Base-by-base conservation (phyloP, 2,113 vertebrate genomes). In the Lamprologus callipterus region DNA sequence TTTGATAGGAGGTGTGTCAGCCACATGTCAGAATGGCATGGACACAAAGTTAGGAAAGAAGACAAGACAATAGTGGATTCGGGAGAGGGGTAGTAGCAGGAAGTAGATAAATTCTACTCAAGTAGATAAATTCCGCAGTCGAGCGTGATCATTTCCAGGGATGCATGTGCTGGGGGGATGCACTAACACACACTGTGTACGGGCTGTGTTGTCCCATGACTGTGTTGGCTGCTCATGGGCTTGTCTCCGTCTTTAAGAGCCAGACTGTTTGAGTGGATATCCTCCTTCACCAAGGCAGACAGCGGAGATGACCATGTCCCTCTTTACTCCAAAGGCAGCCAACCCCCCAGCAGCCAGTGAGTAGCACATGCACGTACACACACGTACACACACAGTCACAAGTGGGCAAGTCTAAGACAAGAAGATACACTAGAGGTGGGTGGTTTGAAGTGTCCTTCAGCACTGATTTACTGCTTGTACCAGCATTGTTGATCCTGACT, bases 261-360 rank as follows among this genome's bases (percentile, higher is more conserved):
- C 93, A 93, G 97, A 96, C 96, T 97, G 93, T 97, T 97, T 93
- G 97, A 97, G 91, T 97, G 97, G 96, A 97, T 97, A 94, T 97
- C 96, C 85, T 97, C 96, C 94, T 97, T 97, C 96, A 96, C 94
- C 95, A 97, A 97, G 94, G 94, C 94, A 89, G 96, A 97, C 94
- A 95, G 91, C 87, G 95, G 93, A 89, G 97, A 97, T 23, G 96
- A 97, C 90, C 96, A 96, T 89, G 91, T 94, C 73, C 93, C 92
- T 53, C 95, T 94, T 93, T 96, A 97, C 94, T 93, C 96, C 93
- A 97, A 97, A 97, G 91, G 96, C 93, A 91, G 92, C 88, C 96
- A 95, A 85, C 94, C 93, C 84, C 95, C 93, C 87, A 96, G 91
- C 94, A 95, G 96, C 91, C 96, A 97, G 97, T 97, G 93, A 97